Percentiles rank a stretch among this genome's conserved stretches.
phyloP scores from a whole-genome alignment of 2,797 vertebrate genomes.

The Halcyon chelicuti region DNA sequence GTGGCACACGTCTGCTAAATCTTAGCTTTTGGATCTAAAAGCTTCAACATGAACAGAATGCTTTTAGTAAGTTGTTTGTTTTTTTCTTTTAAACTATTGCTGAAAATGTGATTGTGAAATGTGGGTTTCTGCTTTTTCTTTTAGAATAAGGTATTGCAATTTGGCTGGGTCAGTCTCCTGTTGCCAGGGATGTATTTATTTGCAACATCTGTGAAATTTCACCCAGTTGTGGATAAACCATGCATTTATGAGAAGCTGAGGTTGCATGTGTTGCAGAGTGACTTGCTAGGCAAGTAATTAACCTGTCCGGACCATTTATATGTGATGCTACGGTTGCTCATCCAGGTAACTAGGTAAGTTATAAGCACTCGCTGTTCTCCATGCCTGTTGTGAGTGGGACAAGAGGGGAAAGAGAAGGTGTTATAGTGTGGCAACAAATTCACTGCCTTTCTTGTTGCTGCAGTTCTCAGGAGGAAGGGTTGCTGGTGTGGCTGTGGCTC shows the following conservation, averaged over 20 bases:
- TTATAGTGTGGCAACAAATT: neutral
- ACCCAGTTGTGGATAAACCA: neutral
- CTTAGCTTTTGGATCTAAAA: neutral
- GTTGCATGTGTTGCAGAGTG: neutral
- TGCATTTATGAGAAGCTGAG: neutral
- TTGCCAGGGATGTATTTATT: neutral
- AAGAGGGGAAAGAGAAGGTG: neutral
- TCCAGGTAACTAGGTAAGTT: neutral
- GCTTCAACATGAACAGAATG: neutral
- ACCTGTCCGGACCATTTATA: fast-evolving
- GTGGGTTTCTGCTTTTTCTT: neutral
- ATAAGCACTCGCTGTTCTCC: neutral
- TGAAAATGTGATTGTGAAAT: neutral
- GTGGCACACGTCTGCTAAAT: neutral
- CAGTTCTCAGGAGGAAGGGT: neutral
- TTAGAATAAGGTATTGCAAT: neutral
- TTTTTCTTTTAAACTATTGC: neutral
- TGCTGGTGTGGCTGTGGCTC: neutral
- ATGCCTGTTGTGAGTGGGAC: fast-evolving
- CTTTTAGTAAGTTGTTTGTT: neutral
- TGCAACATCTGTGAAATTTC: neutral
- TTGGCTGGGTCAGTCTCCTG: neutral
- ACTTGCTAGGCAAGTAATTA: neutral
- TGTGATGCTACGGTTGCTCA: neutral
- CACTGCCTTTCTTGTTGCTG: neutral